Base-by-base conservation (phyloP, 2,888 invertebrate species). In the Deilephila elpenor region DNA sequence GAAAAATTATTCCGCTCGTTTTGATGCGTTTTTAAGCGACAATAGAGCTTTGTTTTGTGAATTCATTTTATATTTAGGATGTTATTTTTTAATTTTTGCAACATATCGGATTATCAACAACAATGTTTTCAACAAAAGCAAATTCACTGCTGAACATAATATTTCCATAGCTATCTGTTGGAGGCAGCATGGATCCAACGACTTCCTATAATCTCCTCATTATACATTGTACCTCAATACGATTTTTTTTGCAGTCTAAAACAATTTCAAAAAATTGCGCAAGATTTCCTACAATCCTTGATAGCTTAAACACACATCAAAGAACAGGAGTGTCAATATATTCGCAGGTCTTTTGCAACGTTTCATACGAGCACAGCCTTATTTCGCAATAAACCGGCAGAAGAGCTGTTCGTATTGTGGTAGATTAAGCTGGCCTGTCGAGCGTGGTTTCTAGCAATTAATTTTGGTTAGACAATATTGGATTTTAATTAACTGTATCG, bases 391-490 rank as follows among this genome's bases (percentile, higher is more conserved):
- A 32, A 34, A 62, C 20, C 53, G n/a, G 25, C 7, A 14, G 62
- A 62, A 56, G 80, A 81, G 72, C 53, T 62, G 29, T 61, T 62
- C 56, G 53, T 14, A 70, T 61, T 70, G 70, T 60, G 78, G 82
- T 82, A 85, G 81, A 83, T 84, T 83, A 84, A 79, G 77, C 79
- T 78, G 75, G 79, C 75, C 74, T 77, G 75, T 73, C 79, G 83
- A 85, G 82, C 86, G 86, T 81, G 89, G 88, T 89, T 86, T 84
- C 84, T 83, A 85, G 87, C 89, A 92, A 94, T 94, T 93, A 94
- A 93, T 93, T 93, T 93, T 89, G 91, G 94, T 94, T 93, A 91
- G 90, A 92, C 93, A 94, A 93, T 94, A 94, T 94, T 94, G 92
- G 92, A 91, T 94, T 94, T 93, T 93, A 94, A 95, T 95, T 94